Conservation (phyloP, 2,888 invertebrate species). For the Trilocha varians region DNA sequence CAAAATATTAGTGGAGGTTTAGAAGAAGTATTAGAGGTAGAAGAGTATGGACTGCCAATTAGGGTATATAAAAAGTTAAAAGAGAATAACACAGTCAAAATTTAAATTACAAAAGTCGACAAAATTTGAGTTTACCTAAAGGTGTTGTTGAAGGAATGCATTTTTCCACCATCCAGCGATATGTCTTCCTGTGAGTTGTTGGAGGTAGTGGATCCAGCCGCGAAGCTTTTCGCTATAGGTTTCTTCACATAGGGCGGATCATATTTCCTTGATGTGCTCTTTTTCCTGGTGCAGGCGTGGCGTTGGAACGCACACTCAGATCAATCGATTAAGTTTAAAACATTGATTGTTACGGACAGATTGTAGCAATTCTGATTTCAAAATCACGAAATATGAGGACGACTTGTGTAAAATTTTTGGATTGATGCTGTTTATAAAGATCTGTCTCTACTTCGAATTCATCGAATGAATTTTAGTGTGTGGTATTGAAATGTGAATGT, state of each 20-base stretch:
- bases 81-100: too few species aligned
- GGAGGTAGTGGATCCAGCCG: constrained; percentile 75
- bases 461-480: too few species aligned
- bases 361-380: constrained; percentile 15
- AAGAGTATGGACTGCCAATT: too few species aligned
- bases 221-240: constrained; percentile 83
- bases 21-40: too few species aligned
- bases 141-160: constrained; percentile 84
- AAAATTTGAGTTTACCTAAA: constrained; percentile 84
- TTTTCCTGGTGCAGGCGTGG: constrained; percentile 81
- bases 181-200: constrained; percentile 87
- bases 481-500: too few species aligned
- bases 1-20: too few species aligned
- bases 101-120: too few species aligned
- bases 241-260: constrained; percentile 91
- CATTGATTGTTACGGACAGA: constrained; percentile 19
- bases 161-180: constrained; percentile 86
- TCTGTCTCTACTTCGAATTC: too few species aligned
- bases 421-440: too few species aligned
- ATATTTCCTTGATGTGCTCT: constrained; percentile 90
- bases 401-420: too few species aligned
- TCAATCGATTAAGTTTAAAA: constrained; percentile 70
- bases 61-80: too few species aligned
- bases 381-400: constrained; percentile 11
- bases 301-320: constrained; percentile 72